Percentiles rank a stretch among this genome's conserved stretches.
Evolutionary conservation across 2,113 vertebrate genomes (phyloP).

Genomic region (Actinemys pallida): DNA sequence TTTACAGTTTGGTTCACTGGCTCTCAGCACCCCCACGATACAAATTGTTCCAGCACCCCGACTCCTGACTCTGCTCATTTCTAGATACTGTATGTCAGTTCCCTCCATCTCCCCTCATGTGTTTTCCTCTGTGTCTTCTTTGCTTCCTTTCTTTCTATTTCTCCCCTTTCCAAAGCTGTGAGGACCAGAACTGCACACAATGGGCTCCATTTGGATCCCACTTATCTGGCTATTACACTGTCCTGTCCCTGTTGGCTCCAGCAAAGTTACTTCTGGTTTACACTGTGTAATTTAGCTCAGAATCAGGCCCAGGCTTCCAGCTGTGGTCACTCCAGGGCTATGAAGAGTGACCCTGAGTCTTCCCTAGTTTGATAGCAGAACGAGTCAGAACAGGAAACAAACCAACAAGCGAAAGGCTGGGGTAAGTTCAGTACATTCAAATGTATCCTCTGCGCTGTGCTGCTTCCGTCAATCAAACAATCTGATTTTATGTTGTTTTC

Average conservation of each 20-base stretch:
- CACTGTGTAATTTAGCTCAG: neutral
- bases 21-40: too few species aligned
- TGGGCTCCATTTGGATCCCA: neutral
- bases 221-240: neutral
- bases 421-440: neutral
- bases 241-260: neutral
- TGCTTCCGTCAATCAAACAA: neutral
- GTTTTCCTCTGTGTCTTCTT: fast-evolving
- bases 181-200: neutral
- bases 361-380: neutral
- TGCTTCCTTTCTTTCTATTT: neutral
- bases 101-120: fast-evolving
- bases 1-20: too few species aligned
- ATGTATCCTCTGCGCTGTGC: neutral
- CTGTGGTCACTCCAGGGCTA: neutral
- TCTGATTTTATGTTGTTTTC: neutral
- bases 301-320: neutral
- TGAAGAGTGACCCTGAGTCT: neutral
- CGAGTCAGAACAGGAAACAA: fast-evolving
- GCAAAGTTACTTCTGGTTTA: neutral
- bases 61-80: neutral
- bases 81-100: fast-evolving
- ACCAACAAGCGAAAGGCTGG: fast-evolving
- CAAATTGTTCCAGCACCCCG: too few species aligned
- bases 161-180: neutral